Base-by-base conservation (phyloP, 2,888 invertebrate genomes). In the Blastobasis lacticolella region DNA sequence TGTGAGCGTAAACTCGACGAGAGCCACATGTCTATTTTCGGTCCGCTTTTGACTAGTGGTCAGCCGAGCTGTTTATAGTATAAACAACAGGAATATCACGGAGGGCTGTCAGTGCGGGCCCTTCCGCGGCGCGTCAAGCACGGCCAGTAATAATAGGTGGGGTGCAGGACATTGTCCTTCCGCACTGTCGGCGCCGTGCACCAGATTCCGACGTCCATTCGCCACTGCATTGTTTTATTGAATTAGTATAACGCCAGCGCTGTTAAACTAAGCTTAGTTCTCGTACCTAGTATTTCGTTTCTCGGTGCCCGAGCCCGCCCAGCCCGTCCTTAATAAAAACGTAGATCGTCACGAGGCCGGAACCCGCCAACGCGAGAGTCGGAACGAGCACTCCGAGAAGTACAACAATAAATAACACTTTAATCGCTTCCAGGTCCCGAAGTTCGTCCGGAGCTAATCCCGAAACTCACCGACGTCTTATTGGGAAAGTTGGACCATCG, bases 151-250 rank as follows among this genome's bases (percentile, higher is more conserved):
- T 71, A 68, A 75, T 70, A 71, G 66, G 60, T 69, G 68, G 83
- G 83, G 78, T 67, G 73, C 60, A 71, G 78, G 77, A 72, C 80
- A 64, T 79, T 79, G 81, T 75, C 81, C 85, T 77, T 75, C 73
- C 76, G 71, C 66, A 62, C 62, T 67, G 67, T 61, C 56, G 57
- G 57, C 57, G 23, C 23, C 23, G 53, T 49, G 49, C 51, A 52
- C 54, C 53, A 36, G 38, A 53, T 48, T 53, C 49, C 23, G 43
- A 48, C 48, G 57, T 58, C 52, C 57, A 53, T 57, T 48, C 42
- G 46, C 50, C 43, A 45, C 36, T 36, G 10, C 45, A 23, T 23
- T 23, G 23, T 23, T 23, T 23, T 23, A 23, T 23, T 23, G 23
- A 23, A 23, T 23, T 23, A 23, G n/a, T n/a, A n/a, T n/a, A n/a